Evolutionary conservation across 2,113 vertebrate genomes (phyloP), one percentile per base, ranked within the genome.

Genomic region (Erythrocercus mccallii): DNA sequence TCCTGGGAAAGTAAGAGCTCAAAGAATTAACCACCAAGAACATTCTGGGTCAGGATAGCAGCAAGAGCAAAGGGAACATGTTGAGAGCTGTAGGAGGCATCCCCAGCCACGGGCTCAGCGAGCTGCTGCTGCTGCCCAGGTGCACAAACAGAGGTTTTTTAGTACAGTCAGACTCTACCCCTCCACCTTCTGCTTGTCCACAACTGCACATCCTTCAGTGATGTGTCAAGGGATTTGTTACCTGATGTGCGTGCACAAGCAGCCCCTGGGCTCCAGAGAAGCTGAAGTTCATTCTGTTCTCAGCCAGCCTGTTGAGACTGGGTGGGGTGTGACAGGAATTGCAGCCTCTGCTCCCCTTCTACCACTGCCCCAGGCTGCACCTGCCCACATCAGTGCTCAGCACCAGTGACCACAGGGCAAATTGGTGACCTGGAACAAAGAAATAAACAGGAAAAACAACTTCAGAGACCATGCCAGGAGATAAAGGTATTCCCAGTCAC

Each of bases 131-230:
- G n/a, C 61, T 73, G 37, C 38, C 61, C 71, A 54, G n/a, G 5
- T 0, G 2, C 28, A 54, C 0, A 0, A 12, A 27, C 1, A 1
- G 25, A 66, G 21, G 5, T 13, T 31, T 31, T 21, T 40, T 11
- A 4, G 33, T 1, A 9, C 14, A 23, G 27, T 17, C 71, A 71
- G 22, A 51, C 12, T 60, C 35, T 28, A 16, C 12, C 4, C 5
- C 38, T 53, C 24, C 33, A 17, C 48, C 24, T 58, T 42, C 68
- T 69, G 33, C 37, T 56, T 33, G 28, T 30, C 61, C 51, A 54
- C 14, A 57, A 5, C 35, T 51, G 28, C 40, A 79, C 37, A 6
- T 19, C 38, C 31, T 50, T 51, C 38, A 40, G 37, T 6, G 14
- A 33, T 11, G 8, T 21, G 35, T 6, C 7, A 14, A 68, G 40